Percentiles rank a stretch among this genome's conserved stretches.
These are phyloP conservation scores for Chrysolina oricalcia DNA, from an alignment of 2,888 invertebrate genomes.

Conservation along the genomic window DNA sequence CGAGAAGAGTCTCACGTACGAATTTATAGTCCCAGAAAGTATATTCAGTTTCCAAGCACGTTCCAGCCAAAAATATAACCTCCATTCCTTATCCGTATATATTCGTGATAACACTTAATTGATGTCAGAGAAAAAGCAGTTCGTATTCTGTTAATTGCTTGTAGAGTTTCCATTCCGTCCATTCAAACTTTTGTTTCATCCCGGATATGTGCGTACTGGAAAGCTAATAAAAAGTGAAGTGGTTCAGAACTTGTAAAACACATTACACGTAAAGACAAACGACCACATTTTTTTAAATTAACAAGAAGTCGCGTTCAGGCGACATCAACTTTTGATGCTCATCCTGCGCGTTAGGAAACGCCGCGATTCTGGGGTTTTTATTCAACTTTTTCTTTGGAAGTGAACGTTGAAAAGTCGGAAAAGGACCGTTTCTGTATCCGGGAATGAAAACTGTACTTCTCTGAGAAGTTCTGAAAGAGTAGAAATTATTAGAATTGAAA, in stretches of 20 bases:
- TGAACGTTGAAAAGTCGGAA: background rate
- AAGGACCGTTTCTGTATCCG: background rate
- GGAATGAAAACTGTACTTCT: background rate
- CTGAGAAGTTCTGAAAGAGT: background rate
- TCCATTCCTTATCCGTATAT: constrained; percentile 12
- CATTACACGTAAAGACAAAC: constrained; percentile 42
- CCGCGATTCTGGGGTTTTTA: constrained; percentile 5
- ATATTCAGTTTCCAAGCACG: constrained; percentile 38
- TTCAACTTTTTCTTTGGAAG: constrained; percentile 20
- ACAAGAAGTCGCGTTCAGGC: constrained; percentile 23
- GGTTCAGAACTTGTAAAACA: constrained; percentile 24
- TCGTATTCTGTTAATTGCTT: constrained; percentile 18
- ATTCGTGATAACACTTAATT: constrained; percentile 39
- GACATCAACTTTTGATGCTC: constrained; percentile 26
- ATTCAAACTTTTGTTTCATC: background rate
- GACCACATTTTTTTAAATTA: constrained; percentile 42
- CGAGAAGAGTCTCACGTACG: constrained; percentile 11
- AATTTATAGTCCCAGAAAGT: constrained; percentile 37
- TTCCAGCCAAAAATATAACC: constrained; percentile 4
- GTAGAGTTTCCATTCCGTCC: background rate
- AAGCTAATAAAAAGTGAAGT: constrained; percentile 32
- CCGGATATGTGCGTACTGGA: constrained; percentile 8
- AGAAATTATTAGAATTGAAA: background rate
- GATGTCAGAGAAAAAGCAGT: constrained; percentile 32
- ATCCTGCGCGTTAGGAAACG: constrained; percentile 14